Evolutionary conservation across 2,113 vertebrate species (phyloP).

Genomic region (Oriolus oriolus): DNA sequence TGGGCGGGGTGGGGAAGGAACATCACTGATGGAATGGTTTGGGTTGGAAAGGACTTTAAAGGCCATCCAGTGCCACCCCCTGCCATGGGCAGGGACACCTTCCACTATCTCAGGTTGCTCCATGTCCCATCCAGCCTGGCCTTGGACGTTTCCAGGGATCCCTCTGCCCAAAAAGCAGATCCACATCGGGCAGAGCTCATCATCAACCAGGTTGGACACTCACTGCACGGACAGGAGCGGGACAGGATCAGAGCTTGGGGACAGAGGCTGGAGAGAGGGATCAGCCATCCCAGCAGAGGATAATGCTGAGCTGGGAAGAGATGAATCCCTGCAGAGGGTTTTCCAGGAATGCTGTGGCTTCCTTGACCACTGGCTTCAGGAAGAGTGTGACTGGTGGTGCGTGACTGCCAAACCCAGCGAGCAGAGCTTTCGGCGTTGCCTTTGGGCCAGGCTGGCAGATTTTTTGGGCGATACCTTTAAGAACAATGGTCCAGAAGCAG

Average conservation of each 20-base stretch:
- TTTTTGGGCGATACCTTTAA: background rate
- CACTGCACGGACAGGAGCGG: fast-evolving
- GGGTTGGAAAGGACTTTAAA: background rate
- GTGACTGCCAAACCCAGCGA: fast-evolving
- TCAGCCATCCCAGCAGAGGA: background rate
- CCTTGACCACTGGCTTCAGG: background rate
- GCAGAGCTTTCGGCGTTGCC: background rate
- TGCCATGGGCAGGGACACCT: background rate
- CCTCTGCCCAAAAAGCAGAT: background rate
- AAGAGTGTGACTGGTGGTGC: background rate
- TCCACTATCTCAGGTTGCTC: background rate
- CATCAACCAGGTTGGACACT: fast-evolving
- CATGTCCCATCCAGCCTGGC: fast-evolving
- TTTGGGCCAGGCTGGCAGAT: background rate
- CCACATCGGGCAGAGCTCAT: background rate
- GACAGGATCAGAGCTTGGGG: background rate
- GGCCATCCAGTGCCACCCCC: background rate
- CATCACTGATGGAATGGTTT: background rate
- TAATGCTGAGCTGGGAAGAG: fast-evolving
- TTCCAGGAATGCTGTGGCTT: background rate
- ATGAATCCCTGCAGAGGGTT: background rate
- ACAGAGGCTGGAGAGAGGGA: background rate
- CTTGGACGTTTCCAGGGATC: background rate
- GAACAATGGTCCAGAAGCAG: background rate
- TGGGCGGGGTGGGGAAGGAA: background rate